A percentile compares a stretch with the other conserved stretches of the same genome.
Evolutionary conservation across 1,140 invertebrate genomes (phyloP).

Genomic region (Chironomus striatipennis): DNA sequence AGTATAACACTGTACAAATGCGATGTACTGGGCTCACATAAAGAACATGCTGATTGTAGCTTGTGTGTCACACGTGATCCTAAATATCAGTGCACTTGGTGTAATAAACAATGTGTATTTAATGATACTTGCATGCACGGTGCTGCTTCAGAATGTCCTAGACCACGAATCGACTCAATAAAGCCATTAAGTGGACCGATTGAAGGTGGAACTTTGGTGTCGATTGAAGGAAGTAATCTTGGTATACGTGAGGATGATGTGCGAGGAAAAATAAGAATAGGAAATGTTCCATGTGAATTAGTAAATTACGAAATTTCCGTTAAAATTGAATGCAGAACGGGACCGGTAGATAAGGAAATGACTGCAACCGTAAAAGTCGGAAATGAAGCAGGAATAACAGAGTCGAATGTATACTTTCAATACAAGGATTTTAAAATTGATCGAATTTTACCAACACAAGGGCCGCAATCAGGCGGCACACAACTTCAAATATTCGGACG

Average conservation of each 20-base stretch:
- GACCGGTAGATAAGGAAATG: conserved; percentile 62
- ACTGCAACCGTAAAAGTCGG: conserved; percentile 77
- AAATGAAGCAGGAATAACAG: conserved; percentile 79
- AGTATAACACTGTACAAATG: conserved; percentile 90
- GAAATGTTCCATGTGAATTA: conserved; percentile 77
- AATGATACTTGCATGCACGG: conserved; percentile 61
- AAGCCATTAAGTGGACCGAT: conserved; percentile 88
- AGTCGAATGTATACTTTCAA: conserved; percentile 80
- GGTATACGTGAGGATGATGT: conserved; percentile 87
- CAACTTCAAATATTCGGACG: conserved; percentile 81
- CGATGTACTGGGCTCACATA: conserved; percentile 82
- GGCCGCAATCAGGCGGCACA: conserved; percentile 91
- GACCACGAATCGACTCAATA: conserved; percentile 90
- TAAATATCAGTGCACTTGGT: conserved; percentile 89
- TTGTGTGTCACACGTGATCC: conserved; percentile 81
- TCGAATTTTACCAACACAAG: conserved; percentile 73
- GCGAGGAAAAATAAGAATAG: conserved; percentile 81
- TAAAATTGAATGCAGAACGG: conserved; percentile 79
- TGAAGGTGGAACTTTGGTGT: conserved; percentile 91
- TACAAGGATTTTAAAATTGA: conserved; percentile 79
- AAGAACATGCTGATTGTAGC: conserved; percentile 88
- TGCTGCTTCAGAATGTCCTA: conserved; percentile 68
- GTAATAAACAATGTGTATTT: conserved; percentile 76
- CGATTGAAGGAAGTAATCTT: conserved; percentile 92
- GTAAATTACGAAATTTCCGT: conserved; percentile 88